Percentiles rank a stretch among this genome's conserved stretches.
These are phyloP conservation scores for Hydrozoanthus gracilis DNA, from an alignment of 92 coral and sea anemone species.

Conservation along the genomic window DNA sequence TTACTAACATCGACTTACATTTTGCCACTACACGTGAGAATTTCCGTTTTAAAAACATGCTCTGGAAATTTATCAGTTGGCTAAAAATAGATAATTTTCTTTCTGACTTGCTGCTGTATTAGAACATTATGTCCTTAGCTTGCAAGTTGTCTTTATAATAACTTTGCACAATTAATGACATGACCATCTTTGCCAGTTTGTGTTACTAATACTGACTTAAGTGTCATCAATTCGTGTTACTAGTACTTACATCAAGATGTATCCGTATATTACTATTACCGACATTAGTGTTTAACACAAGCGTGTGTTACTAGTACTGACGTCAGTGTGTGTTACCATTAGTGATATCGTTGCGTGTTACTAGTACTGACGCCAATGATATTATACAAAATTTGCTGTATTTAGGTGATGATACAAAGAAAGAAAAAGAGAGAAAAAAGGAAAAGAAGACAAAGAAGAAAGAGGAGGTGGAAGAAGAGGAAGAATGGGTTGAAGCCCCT, in stretches of 20 bases:
- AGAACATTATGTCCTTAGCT: too few species aligned
- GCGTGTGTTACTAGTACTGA: not conserved
- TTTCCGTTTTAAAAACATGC: too few species aligned
- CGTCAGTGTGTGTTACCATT: not conserved
- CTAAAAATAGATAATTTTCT: too few species aligned
- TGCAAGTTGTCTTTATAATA: too few species aligned
- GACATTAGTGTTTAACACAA: too few species aligned
- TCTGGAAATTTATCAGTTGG: too few species aligned
- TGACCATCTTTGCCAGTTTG: not conserved
- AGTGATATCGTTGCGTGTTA: not conserved
- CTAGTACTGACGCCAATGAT: not conserved
- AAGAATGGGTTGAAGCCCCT: constrained; percentile 47
- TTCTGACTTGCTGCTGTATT: too few species aligned
- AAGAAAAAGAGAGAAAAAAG: constrained; percentile 62
- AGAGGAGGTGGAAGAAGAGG: constrained; percentile 60
- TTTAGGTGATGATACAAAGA: constrained; percentile 57
- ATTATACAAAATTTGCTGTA: not conserved
- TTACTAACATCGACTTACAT: too few species aligned
- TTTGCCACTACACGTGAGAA: too few species aligned
- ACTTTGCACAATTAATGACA: too few species aligned
- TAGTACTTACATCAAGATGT: too few species aligned
- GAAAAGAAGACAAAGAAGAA: constrained; percentile 56
- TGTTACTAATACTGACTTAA: not conserved
- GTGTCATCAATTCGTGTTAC: not conserved
- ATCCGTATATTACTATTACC: too few species aligned